Base-by-base conservation (phyloP, 2,888 invertebrate species). In the Cryptus armator region DNA sequence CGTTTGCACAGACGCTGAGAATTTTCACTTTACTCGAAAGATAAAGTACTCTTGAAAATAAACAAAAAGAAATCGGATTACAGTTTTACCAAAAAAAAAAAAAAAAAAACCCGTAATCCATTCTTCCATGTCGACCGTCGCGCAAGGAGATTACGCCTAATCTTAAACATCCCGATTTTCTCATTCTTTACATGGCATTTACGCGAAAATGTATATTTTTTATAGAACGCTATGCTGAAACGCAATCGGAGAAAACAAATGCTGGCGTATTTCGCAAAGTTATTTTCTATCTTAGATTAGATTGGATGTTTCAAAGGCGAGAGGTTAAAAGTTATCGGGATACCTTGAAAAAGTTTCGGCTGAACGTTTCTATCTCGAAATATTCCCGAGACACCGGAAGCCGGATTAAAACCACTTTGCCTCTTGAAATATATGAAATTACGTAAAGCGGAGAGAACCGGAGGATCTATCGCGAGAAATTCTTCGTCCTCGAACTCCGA, bases 401-500 rank as follows among this genome's bases (percentile, higher is more conserved):
- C 10, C 19, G 24, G 56, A 56, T 12, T 37, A 37, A 56, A 56
- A 56, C 24, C 10, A 10, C 16, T 56, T 56, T 56, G 19, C 24
- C 19, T 24, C 19, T 37, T 56, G 56, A 19, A 19, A 56, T 56
- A 56, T 56, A 24, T 56, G 56, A 24, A 24, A 56, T 56, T 24
- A 24, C 12, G 24, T 24, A 24, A 19, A 24, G 56, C 56, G 6
- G 4, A 56, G 19, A 9, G 4, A 24, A 19, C 19, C 56, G 16
- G 24, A 56, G 37, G 37, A 37, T 37, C 12, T 5, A 3, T 78
- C 19, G 48, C 70, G 46, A 43, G 67, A 64, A 37, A 37, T 37
- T 12, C 46, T 37, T 59, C 67, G 24, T 64, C 71, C 32, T 48
- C 62, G 43, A 80, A 56, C 43, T 67, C 51, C 66, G 14, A 59